Base-by-base conservation (phyloP, 2,888 invertebrate genomes). In the Tenthredo amoena region DNA sequence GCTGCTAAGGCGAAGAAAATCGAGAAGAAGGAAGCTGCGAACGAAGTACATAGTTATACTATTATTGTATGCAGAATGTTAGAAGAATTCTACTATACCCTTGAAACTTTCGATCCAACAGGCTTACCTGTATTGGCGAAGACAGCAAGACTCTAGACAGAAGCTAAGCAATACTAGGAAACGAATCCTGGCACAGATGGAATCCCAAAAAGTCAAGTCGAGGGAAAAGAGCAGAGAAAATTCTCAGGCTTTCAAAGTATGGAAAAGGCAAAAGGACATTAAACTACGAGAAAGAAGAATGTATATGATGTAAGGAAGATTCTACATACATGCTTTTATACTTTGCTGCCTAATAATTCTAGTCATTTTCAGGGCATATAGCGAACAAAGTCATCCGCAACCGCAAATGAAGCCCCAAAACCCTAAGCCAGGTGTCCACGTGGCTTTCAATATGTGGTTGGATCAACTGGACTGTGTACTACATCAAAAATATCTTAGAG, bases 401-500 rank as follows among this genome's bases (percentile, higher is more conserved):
- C 31, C 7, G 37, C 55, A 34, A 37, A 2, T 18, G 5, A 79
- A 79, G 18, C 37, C 58, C 12, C 79, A 62, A 40, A 62, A 58
- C 21, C 62, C 21, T 37, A 40, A 21, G 2, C 58, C 79, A 62
- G 79, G 62, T 21, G n/a, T 58, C 2, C 34, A 58, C 21, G 18
- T 40, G 2, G 40, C 62, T 84, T 89, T 91, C 26, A 84, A 86
- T 74, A 85, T 76, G 6, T 90, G 88, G 89, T 86, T 90, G 31
- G 85, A 90, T 87, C 88, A 88, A 77, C 82, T 91, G 76, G 87
- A 91, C 68, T 87, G 83, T 40, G 85, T 88, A 12, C 85, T 91
- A 77, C 88, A 89, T 31, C 85, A 89, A 71, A 90, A 90, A 71
- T 89, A 90, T 85, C 74, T 88, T 12, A 87, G 88, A 21, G 89